Base-by-base conservation (phyloP, 2,113 vertebrate species). In the Tachycineta bicolor region DNA sequence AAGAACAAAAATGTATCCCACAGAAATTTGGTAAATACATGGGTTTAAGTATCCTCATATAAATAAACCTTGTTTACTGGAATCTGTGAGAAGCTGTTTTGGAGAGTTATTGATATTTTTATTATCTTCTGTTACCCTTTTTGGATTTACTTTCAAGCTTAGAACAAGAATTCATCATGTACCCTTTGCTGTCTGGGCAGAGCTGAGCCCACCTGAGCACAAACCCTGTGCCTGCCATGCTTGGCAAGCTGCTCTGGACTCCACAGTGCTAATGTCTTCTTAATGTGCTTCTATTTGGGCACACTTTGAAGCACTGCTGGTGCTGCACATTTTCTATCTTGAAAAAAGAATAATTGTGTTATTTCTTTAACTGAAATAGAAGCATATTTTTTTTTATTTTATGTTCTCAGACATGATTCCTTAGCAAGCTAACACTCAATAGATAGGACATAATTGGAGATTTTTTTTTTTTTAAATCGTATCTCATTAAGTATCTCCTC, bases 211-310 rank as follows among this genome's bases (percentile, higher is more conserved):
- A 75, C 89, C 44, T 91, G 80, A 89, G 33, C 52, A 94, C 39
- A 89, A 78, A 22, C 13, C 43, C 43, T 78, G 79, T 83, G 43
- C 39, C 59, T 5, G 3, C 64, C 64, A 63, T 55, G 58, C 78
- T 85, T 93, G 92, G 69, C 69, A 75, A 58, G 44, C 0, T 1
- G 59, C 58, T 95, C 77, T 91, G 43, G 81, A 49, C 74, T 94
- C 65, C 89, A 71, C 41, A 87, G 58, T 49, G 77, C 8, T 84
- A 77, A 89, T 85, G 74, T 87, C 87, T 87, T 92, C 89, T 84
- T 84, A 82, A 94, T 94, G 67, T 85, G 62, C 81, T 89, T 95
- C 94, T 94, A 92, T 77, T 91, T 84, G 62, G 53, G 81, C 74
- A 94, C 49, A 76, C 56, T 91, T 78, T 50, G 73, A 78, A 89